phyloP scores from a whole-genome alignment of 2,113 vertebrate genomes.

The Coryphaenoides rupestris region DNA sequence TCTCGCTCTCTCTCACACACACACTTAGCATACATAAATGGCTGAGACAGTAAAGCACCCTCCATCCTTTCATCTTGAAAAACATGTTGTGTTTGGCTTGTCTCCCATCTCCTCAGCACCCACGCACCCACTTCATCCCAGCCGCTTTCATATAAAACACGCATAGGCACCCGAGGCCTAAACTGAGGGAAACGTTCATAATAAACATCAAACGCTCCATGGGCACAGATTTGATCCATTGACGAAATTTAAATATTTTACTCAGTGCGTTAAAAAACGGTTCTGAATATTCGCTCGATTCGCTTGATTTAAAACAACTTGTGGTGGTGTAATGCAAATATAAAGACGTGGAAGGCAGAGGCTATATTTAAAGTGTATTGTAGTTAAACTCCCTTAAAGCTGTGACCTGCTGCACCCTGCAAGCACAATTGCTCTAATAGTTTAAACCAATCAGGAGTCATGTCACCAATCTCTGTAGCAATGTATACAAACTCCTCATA shows the following conservation, averaged over 20 bases:
- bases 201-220: slow-evolving; percentile 56
- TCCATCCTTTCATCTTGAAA: slow-evolving; percentile 60
- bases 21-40: slow-evolving; percentile 38
- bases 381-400: too few species aligned
- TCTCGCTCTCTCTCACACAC: slow-evolving; percentile 12
- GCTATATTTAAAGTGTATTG: too few species aligned
- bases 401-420: too few species aligned
- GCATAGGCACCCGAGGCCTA: slow-evolving; percentile 42
- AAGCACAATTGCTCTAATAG: too few species aligned
- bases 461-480: too few species aligned
- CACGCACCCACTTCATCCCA: slow-evolving; percentile 45
- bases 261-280: slow-evolving; percentile 29
- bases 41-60: slow-evolving; percentile 51
- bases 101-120: slow-evolving; percentile 22
- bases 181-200: slow-evolving; percentile 53
- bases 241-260: slow-evolving; percentile 44
- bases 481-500: too few species aligned
- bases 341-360: neutral
- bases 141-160: slow-evolving; percentile 43
- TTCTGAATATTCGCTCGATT: slow-evolving; percentile 19
- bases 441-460: too few species aligned
- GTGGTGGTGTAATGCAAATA: slow-evolving; percentile 31
- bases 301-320: slow-evolving; percentile 9
- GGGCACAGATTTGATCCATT: slow-evolving; percentile 36
- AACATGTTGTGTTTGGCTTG: slow-evolving; percentile 42